Base-by-base conservation (phyloP, 1,140 invertebrate genomes). In the Globodera ellingtonae region DNA sequence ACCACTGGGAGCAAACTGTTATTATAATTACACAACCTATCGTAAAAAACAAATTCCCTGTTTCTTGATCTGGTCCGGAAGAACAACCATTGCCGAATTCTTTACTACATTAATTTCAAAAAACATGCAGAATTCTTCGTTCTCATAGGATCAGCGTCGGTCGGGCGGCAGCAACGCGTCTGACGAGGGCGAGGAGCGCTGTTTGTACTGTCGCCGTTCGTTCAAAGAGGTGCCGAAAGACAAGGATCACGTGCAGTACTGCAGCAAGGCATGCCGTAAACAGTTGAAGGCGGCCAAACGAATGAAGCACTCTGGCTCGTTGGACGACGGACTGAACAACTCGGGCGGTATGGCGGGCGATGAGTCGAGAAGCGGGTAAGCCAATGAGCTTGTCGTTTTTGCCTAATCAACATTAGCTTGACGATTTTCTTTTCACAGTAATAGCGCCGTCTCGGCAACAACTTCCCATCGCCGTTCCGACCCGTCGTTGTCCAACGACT, bases 181-280 rank as follows among this genome's bases (percentile, higher is more conserved):
- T 18, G 56, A 70, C 5, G 67, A 70, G 67, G 24, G 67, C 67
- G 67, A 77, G 69, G 75, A 77, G 69, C 48, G 75, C 69, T 77
- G 75, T 46, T 48, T 69, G 21, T 67, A 77, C 69, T 77, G 75
- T 47, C 75, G 62, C 35, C 59, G 62, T 13, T 69, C 62, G 21
- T 77, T 77, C 13, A 46, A 24, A 35, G 75, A 77, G 50, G 75
- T 77, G 65, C 62, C 62, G 15, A 77, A 46, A n/a, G 75, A 77
- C 50, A 77, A 77, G 21, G 56, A 77, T 44, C 75, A 77, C 69
- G 75, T 67, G 48, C 75, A 77, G 48, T 77, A 77, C 50, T 77
- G 75, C 69, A 77, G 75, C 50, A 77, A 77, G 69, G 75, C 52
- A n/a, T 77, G 75, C 69, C 65, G 75, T 50, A 62, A 46, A 47